phyloP scores from a whole-genome alignment of 2,797 vertebrate species.

The Pangasius sanitwongsei region DNA sequence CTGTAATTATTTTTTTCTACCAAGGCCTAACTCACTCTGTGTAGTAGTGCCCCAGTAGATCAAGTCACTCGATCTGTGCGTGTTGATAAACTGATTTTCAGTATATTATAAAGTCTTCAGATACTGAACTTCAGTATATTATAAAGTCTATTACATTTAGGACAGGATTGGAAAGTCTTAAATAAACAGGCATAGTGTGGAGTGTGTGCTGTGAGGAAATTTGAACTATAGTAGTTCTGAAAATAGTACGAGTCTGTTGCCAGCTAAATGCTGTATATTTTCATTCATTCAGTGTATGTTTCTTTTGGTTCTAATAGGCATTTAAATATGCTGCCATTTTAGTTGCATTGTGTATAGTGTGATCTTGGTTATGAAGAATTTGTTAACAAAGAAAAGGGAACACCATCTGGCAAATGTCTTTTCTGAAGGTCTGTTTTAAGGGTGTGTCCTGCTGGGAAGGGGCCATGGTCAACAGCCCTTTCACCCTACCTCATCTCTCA shows the following conservation, averaged over 20 bases:
- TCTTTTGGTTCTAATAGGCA: neutral
- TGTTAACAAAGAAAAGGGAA: neutral
- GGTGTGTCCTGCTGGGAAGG: constrained; percentile 23
- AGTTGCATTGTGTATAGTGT: neutral
- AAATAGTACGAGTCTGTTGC: neutral
- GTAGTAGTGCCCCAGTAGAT: neutral
- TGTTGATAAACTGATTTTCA: neutral
- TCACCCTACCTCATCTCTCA: constrained; percentile 36
- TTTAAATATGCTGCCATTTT: neutral
- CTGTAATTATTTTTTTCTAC: constrained; percentile 2
- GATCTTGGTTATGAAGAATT: neutral
- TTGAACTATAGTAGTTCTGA: neutral
- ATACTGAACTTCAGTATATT: neutral
- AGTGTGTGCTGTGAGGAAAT: neutral
- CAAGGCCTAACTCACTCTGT: neutral
- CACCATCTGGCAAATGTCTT: constrained; percentile 46
- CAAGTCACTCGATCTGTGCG: neutral
- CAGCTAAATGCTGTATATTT: neutral
- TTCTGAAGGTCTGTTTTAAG: constrained; percentile 18
- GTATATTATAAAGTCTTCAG: neutral
- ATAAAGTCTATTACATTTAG: neutral
- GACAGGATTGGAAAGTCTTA: neutral
- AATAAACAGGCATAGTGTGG: neutral
- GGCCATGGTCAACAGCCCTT: constrained; percentile 44
- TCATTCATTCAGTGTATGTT: neutral